Conservation (phyloP, 1,140 invertebrate species). For the Pemphigus obesinymphae region DNA sequence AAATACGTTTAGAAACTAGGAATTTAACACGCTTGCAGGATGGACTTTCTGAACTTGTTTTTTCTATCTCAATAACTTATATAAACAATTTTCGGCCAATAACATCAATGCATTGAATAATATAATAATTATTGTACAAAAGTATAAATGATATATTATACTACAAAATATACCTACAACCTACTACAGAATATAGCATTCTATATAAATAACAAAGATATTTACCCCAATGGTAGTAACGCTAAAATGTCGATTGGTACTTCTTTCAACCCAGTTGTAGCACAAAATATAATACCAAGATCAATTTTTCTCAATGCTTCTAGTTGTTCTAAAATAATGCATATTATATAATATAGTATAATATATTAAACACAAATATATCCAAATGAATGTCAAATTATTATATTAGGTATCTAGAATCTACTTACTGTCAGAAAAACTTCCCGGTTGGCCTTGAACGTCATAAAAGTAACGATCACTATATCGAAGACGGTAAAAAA, state of each 20-base stretch:
- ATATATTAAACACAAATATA: neutral
- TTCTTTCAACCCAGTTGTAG: neutral
- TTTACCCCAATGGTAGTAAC: neutral
- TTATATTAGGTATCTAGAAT: too few species aligned
- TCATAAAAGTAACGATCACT: slow-evolving; percentile 77
- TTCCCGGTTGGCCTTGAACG: slow-evolving; percentile 63
- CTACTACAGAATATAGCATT: neutral
- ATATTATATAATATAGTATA: too few species aligned
- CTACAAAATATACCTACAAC: too few species aligned
- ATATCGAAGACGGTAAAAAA: slow-evolving; percentile 68
- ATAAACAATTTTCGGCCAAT: too few species aligned
- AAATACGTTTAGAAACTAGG: too few species aligned
- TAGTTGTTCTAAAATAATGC: neutral
- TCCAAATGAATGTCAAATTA: neutral
- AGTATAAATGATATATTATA: neutral
- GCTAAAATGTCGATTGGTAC: neutral
- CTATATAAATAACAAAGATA: neutral
- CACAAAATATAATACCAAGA: neutral
- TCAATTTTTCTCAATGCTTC: neutral
- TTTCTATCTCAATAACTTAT: too few species aligned
- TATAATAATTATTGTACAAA: too few species aligned
- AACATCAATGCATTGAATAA: too few species aligned
- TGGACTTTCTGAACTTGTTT: too few species aligned
- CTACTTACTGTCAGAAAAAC: slow-evolving; percentile 65
- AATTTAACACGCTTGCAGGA: too few species aligned